Evolutionary conservation across 2,113 vertebrate species (phyloP).

Genomic region (Ictalurus punctatus): DNA sequence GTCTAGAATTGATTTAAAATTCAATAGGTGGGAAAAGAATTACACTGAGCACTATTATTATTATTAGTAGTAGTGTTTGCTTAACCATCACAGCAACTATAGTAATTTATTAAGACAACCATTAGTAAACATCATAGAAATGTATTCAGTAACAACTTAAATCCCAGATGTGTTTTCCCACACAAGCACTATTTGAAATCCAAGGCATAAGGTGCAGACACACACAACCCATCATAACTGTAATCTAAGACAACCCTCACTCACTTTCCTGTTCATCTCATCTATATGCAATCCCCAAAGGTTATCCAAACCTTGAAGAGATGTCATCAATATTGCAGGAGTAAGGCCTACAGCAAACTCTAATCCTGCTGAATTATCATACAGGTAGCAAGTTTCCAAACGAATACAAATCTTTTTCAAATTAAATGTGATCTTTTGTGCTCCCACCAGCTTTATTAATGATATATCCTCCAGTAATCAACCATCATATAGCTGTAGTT

Average conservation of each 20-base stretch:
- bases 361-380: background rate
- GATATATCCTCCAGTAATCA: background rate
- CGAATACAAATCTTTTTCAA: background rate
- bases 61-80: background rate
- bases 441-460: background rate
- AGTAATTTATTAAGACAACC: background rate
- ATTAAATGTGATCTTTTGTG: background rate
- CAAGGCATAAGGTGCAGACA: constrained; percentile 7
- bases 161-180: background rate
- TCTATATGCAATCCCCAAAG: background rate
- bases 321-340: background rate
- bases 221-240: background rate
- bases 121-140: background rate
- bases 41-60: background rate
- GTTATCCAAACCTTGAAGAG: background rate
- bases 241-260: constrained; percentile 5
- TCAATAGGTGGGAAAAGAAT: background rate
- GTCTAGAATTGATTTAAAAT: background rate
- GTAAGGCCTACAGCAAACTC: background rate
- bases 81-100: background rate
- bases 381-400: background rate
- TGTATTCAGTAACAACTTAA: background rate
- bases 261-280: background rate
- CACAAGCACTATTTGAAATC: constrained; percentile 18
- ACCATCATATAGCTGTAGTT: background rate